Percentiles rank a stretch among this genome's conserved stretches.
These are phyloP conservation scores for Petrophora chlorosata DNA, from an alignment of 2,888 invertebrate genomes.

Conservation along the genomic window DNA sequence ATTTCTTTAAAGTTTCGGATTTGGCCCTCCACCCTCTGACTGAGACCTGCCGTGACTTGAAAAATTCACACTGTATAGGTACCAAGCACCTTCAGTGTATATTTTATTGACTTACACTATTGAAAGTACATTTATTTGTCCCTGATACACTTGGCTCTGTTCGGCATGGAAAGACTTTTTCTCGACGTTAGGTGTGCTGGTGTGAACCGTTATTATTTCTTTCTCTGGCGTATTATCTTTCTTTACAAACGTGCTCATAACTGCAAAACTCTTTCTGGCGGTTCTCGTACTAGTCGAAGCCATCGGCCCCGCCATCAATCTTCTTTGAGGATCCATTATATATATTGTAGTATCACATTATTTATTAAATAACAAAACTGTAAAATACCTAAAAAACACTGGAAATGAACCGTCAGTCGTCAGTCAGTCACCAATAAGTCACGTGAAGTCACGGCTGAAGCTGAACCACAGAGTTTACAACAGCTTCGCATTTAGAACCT, in stretches of 20 bases:
- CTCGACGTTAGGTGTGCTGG: slow-evolving; percentile 65
- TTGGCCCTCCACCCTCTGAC: too few species aligned
- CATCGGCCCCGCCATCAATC: slow-evolving; percentile 62
- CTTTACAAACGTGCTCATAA: slow-evolving; percentile 48
- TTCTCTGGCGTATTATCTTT: slow-evolving; percentile 50
- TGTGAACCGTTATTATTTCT: slow-evolving; percentile 67
- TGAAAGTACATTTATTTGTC: slow-evolving; percentile 70
- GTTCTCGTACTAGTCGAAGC: slow-evolving; percentile 54
- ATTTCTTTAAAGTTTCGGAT: too few species aligned
- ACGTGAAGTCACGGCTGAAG: too few species aligned
- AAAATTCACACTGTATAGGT: too few species aligned
- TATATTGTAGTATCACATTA: slow-evolving; percentile 1
- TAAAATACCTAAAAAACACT: neutral
- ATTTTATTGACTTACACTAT: slow-evolving; percentile 75
- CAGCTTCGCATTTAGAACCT: too few species aligned
- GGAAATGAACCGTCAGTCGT: neutral
- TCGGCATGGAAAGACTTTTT: slow-evolving; percentile 54
- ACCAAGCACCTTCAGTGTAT: too few species aligned
- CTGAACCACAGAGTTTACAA: too few species aligned
- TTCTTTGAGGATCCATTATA: slow-evolving; percentile 66
- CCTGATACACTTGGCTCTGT: slow-evolving; percentile 68
- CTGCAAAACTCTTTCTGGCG: slow-evolving; percentile 60
- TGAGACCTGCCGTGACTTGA: too few species aligned
- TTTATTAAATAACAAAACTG: neutral
- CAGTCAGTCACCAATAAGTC: neutral